Evolutionary conservation across 2,113 vertebrate genomes (phyloP).

Genomic region (Pristiophorus japonicus): DNA sequence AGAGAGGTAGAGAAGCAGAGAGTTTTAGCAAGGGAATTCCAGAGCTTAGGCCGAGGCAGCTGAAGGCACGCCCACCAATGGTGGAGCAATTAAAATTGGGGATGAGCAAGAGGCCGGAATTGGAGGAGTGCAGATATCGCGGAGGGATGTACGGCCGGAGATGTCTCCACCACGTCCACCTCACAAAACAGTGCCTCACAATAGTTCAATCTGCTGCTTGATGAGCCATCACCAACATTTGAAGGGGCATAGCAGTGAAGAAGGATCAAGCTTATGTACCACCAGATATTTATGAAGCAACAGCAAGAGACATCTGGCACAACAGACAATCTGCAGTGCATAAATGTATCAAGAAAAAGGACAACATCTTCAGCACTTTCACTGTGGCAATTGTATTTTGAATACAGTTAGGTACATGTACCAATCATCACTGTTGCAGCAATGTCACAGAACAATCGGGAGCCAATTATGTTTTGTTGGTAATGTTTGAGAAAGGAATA

Average conservation of each 20-base stretch:
- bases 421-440: neutral
- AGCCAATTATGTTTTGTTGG: neutral
- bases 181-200: neutral
- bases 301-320: neutral
- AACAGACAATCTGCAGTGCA: neutral
- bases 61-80: no score
- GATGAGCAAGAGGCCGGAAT: no score
- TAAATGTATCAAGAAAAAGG: neutral
- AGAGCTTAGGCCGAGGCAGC: no score
- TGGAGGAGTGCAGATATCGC: no score
- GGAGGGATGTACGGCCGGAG: neutral
- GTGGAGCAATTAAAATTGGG: no score
- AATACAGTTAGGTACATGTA: neutral
- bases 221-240: neutral
- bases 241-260: neutral
- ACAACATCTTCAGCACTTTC: neutral
- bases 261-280: neutral
- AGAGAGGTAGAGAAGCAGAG: no score
- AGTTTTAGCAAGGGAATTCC: no score
- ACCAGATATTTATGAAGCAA: neutral
- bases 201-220: neutral
- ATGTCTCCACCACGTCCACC: neutral
- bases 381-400: neutral
- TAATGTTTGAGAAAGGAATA: neutral
- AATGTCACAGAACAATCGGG: neutral